Percentiles rank a stretch among this genome's conserved stretches.
phyloP scores from a whole-genome alignment of 2,888 invertebrate species.

The Cataglyphis cursor region DNA sequence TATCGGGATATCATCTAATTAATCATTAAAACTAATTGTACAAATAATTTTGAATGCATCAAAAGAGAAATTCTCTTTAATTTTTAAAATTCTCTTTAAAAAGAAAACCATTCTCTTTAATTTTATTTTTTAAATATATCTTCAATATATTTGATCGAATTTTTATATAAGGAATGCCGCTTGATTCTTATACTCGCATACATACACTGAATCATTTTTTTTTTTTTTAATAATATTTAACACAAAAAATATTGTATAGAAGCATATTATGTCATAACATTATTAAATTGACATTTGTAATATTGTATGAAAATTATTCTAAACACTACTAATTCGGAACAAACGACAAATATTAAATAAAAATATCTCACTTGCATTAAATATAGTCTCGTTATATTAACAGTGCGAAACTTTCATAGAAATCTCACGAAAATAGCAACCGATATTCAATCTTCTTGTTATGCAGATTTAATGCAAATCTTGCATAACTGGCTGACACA shows the following conservation, averaged over 20 bases:
- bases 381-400: neutral
- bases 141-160: neutral
- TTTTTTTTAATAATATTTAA: neutral
- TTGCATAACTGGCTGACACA: conserved; percentile 27
- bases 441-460: conserved; percentile 28
- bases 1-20: neutral
- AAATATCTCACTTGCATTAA: conserved; percentile 8
- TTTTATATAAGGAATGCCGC: neutral
- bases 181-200: neutral
- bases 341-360: neutral
- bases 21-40: neutral
- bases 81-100: too few species aligned
- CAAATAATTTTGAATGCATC: neutral
- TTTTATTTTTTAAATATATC: neutral
- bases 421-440: neutral
- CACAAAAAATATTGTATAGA: neutral
- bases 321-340: neutral
- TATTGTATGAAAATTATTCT: neutral
- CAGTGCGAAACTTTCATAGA: conserved; percentile 17
- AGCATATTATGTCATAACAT: conserved; percentile 13
- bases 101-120: too few species aligned
- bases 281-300: neutral
- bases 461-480: neutral
- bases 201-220: neutral
- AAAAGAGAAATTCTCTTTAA: neutral